Evolutionary conservation across 64 coral and sea anemone genomes (phyloP).

Genomic region (Porites australiensis): DNA sequence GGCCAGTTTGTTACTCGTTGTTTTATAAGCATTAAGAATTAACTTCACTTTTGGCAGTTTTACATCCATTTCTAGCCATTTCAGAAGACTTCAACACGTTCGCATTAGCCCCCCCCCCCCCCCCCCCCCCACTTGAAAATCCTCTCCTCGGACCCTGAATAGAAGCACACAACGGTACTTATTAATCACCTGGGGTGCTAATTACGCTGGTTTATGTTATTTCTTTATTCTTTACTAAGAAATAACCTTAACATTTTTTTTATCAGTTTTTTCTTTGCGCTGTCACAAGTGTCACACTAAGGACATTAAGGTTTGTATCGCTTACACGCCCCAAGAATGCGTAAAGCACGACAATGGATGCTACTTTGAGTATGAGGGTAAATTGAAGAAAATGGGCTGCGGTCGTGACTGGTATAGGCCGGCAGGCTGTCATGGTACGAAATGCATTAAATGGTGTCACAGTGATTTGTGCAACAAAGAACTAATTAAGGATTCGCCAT

Average conservation of each 20-base stretch:
- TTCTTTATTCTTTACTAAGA: background rate
- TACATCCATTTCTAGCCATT: too few species aligned
- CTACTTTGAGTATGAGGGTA: slow-evolving; percentile 14
- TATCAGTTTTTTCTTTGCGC: background rate
- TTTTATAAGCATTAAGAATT: too few species aligned
- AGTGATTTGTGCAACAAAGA: slow-evolving; percentile 29
- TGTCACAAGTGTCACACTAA: slow-evolving; percentile 20
- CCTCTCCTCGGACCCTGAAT: too few species aligned
- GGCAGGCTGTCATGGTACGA: slow-evolving; percentile 1
- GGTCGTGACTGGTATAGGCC: slow-evolving; percentile 31
- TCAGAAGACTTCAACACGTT: too few species aligned
- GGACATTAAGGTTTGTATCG: slow-evolving; percentile 10
- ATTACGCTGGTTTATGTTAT: too few species aligned
- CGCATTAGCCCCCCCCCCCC: too few species aligned
- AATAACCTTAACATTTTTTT: background rate
- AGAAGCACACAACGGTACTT: too few species aligned
- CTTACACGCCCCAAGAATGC: slow-evolving; percentile 41
- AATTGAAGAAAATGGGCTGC: slow-evolving; percentile 47
- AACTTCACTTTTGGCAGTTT: too few species aligned
- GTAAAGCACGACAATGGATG: slow-evolving; percentile 24
- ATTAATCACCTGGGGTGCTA: too few species aligned
- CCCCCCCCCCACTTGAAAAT: too few species aligned
- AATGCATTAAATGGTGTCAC: slow-evolving; percentile 36
- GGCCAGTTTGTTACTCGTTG: too few species aligned
- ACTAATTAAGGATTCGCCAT: slow-evolving; percentile 30